phyloP scores from a whole-genome alignment of 2,888 invertebrate genomes.

The Prostheceraeus crozeri region DNA sequence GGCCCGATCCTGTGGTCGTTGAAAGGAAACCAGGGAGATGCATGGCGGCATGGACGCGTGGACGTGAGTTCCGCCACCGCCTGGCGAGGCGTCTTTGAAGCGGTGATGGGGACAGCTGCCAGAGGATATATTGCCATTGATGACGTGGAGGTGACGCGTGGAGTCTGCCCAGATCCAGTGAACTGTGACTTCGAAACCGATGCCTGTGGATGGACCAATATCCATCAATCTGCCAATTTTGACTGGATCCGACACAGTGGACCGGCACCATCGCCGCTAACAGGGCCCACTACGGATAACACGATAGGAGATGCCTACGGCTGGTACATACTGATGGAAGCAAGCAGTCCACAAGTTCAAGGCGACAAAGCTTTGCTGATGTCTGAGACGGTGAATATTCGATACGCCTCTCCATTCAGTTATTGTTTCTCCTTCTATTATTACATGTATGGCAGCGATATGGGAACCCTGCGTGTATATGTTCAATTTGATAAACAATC shows the following conservation, averaged over 20 bases:
- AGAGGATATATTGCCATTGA: conserved; percentile 63
- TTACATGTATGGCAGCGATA: conserved; percentile 42
- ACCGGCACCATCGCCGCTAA: conserved; percentile 37
- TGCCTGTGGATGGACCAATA: conserved; percentile 35
- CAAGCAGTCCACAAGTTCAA: conserved; percentile 40
- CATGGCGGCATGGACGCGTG: conserved; percentile 33
- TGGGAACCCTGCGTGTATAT: conserved; percentile 40
- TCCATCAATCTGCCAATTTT: conserved; percentile 45
- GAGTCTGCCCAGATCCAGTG: conserved; percentile 42
- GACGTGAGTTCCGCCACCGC: conserved; percentile 40
- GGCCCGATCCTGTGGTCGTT: conserved; percentile 23
- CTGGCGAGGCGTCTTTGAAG: conserved; percentile 60
- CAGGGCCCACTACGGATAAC: conserved; percentile 48
- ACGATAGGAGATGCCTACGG: conserved; percentile 46
- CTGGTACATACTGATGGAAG: conserved; percentile 48
- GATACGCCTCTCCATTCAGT: not conserved
- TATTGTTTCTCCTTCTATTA: conserved; percentile 42
- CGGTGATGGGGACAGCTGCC: conserved; percentile 60
- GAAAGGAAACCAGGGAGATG: conserved; percentile 5
- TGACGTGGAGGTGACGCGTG: conserved; percentile 53
- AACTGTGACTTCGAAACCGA: conserved; percentile 35
- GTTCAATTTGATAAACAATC: not conserved
- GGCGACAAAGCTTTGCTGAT: conserved; percentile 46
- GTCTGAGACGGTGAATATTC: conserved; percentile 41
- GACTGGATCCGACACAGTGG: conserved; percentile 47